Evolutionary conservation across 1,140 invertebrate genomes (phyloP), one percentile per base, ranked within the genome.

Genomic region (Sminthurinus signatus): DNA sequence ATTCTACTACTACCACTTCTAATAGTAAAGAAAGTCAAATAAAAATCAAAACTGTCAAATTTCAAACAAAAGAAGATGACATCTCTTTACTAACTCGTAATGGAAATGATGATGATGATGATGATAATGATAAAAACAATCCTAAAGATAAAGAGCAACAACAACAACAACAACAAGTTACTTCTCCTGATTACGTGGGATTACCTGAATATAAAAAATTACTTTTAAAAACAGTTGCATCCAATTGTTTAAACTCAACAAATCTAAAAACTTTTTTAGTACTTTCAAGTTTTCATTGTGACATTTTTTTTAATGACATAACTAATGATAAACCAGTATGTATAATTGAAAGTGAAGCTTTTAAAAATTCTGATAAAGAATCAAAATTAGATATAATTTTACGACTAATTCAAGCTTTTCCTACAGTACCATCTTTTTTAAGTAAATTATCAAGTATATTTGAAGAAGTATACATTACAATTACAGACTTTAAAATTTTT

Each of bases 401-500:
- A 23, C 12, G 39, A 14, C 21, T 56, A 21, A 56, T 56, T 17
- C 8, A 21, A 19, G 14, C 54, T 4, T 56, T 56, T 39, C 54
- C 54, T 3, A 27, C 19, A 4, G 8, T 56, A 4, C 54, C 54
- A 2, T 10, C 19, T 8, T 56, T 56, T 21, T 21, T 56, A 15
- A 39, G 54, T 14, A 25, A 56, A 39, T 31, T 56, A 5, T 56
- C 54, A 15, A 56, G 10, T 12, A 4, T 56, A 27, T 56, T 56
- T 23, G 54, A 56, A 39, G 21, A n/a, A 12, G 29, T 10, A 10
- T 27, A 23, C 23, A 42, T 5, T 15, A 21, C 29, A 4, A 56
- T 39, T 23, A 36, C 3, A 52, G 28, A 23, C 15, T 42, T 56
- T 2, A 56, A 56, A 42, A 39, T 21, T 10, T 56, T 56, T 27